Conservation (phyloP, 2,113 vertebrate species). For the Oreochromis aureus region DNA sequence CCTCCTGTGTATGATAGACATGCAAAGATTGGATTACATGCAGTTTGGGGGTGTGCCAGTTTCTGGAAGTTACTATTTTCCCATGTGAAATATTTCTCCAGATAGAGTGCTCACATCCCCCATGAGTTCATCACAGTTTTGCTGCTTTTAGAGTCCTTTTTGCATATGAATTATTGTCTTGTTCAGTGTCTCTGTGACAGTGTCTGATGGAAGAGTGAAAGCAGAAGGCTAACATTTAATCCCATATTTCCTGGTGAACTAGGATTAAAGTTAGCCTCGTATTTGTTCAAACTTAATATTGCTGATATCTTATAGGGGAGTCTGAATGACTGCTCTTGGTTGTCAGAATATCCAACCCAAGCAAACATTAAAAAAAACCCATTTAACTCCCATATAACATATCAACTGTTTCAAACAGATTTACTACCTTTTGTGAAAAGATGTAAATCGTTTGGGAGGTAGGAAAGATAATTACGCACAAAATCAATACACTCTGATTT, state of each 20-base stretch:
- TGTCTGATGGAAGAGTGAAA: constrained; percentile 75
- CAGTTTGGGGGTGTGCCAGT: neutral
- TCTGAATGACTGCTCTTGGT: constrained; percentile 5
- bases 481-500: constrained; percentile 67
- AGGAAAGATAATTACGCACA: neutral
- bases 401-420: constrained; percentile 30
- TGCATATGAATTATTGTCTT: neutral
- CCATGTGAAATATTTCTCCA: neutral
- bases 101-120: neutral
- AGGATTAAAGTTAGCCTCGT: constrained; percentile 64
- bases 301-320: constrained; percentile 60
- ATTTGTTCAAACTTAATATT: constrained; percentile 26
- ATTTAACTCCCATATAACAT: constrained; percentile 56
- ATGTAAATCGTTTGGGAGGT: constrained; percentile 46
- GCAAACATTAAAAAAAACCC: rapidly evolving
- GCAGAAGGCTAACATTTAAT: constrained; percentile 69
- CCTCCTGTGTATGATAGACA: neutral
- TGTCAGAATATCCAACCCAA: neutral
- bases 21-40: neutral
- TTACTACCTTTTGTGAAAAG: constrained; percentile 47
- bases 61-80: neutral
- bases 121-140: neutral
- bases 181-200: constrained; percentile 33
- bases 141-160: neutral
- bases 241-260: constrained; percentile 68